Base-by-base conservation (phyloP, 2,797 vertebrate species). In the Esox lucius region DNA sequence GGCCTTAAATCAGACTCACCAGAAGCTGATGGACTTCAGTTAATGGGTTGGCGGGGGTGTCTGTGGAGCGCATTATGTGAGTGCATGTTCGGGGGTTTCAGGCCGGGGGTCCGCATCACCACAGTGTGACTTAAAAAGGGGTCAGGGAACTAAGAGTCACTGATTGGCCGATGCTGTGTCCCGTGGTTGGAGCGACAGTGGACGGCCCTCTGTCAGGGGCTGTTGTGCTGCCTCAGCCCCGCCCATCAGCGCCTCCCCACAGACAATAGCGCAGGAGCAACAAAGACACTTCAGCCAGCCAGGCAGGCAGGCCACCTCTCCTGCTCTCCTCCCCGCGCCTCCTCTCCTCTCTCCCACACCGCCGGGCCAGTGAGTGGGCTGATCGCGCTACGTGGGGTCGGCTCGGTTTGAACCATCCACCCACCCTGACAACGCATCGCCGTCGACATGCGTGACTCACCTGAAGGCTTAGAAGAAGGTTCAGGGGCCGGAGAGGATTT, bases 241-340 rank as follows among this genome's bases (percentile, higher is more conserved):
- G 94, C 94, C 94, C 92, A 9, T 95, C 93, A 93, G 94, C 84
- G 89, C 94, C 94, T 93, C 94, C 94, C 79, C 95, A 93, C 83
- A 95, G 96, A 97, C 97, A 98, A 97, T 98, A 98, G 96, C 96
- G 96, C 98, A 99, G 97, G 97, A 97, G 95, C 93, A 93, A 90
- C 77, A 68, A 80, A 84, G 82, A 86, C 78, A 87, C 87, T 90
- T 82, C 82, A 89, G 90, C 85, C 82, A 90, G 90, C 84, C 73
- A 76, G 90, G 87, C 87, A 86, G 91, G 87, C 91, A 91, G 86
- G 90, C 90, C 84, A 81, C 80, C 81, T 86, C 81, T 90, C 83
- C 78, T 19, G 59, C 78, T 82, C 75, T 70, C 84, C 62, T 49
- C 71, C 48, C 70, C 72, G 73, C 78, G 80, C 76, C 69, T 5